Percentiles rank a stretch among this genome's conserved stretches.
Conservation (phyloP, 2,113 vertebrate species). For the Thalassarche chlororhynchos region DNA sequence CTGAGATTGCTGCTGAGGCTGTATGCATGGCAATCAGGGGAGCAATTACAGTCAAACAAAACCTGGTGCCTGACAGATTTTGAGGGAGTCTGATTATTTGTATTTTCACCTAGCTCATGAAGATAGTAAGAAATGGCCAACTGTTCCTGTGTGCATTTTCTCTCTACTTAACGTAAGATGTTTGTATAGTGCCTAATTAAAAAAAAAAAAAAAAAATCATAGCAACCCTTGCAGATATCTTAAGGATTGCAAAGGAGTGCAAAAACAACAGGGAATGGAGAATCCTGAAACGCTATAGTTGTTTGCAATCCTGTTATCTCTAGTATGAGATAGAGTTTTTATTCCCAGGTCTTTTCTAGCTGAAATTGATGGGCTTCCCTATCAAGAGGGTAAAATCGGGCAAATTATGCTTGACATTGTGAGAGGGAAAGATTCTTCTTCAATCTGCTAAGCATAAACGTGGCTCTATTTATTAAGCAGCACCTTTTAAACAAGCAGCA, state of each 20-base stretch:
- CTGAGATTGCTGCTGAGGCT: neutral
- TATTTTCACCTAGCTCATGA: neutral
- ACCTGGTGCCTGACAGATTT: neutral
- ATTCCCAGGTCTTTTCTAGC: neutral
- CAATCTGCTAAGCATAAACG: neutral
- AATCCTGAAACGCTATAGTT: neutral
- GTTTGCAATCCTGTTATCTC: neutral
- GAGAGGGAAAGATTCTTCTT: neutral
- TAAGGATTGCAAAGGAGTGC: neutral
- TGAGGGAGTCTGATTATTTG: neutral
- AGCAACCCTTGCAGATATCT: neutral
- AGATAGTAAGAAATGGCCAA: neutral
- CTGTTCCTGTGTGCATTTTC: neutral
- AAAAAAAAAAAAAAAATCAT: neutral
- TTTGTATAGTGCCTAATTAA: neutral
- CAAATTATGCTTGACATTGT: neutral
- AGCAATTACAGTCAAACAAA: neutral
- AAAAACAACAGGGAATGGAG: neutral
- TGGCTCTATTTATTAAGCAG: neutral
- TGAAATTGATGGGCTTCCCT: neutral
- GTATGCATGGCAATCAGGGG: neutral
- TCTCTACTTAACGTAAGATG: neutral
- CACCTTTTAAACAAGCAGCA: neutral
- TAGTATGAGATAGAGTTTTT: neutral
- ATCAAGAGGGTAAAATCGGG: neutral